phyloP scores from a whole-genome alignment of 2,888 invertebrate species.

The Plagodis pulveraria region DNA sequence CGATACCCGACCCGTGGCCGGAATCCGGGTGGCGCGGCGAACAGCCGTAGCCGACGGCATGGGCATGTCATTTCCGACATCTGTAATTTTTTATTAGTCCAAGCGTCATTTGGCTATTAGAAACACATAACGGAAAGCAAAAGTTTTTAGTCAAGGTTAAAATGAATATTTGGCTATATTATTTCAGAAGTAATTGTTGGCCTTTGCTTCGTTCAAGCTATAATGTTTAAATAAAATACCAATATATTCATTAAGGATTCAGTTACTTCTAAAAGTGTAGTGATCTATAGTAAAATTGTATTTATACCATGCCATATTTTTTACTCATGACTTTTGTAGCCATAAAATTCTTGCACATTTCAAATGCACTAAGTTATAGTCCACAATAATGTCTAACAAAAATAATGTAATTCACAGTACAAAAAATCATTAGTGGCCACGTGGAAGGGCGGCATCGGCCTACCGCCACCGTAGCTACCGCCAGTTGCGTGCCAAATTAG shows the following conservation, averaged over 20 bases:
- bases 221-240: no score
- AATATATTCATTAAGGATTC: no score
- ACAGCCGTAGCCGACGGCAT: constrained; percentile 41
- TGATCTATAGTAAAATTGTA: no score
- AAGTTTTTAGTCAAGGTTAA: no score
- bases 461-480: constrained; percentile 53
- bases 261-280: no score
- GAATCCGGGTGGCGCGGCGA: constrained; percentile 51
- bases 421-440: constrained; percentile 21
- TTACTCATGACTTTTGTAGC: no score
- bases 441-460: constrained; percentile 51
- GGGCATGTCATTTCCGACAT: constrained; percentile 54
- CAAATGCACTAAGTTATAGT: constrained; percentile 5
- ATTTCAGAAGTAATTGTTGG: no score
- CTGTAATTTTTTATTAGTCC: constrained; percentile 52
- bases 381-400: constrained; percentile 15
- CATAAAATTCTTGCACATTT: no score
- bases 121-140: constrained; percentile 22
- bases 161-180: no score
- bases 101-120: constrained; percentile 45
- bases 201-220: no score
- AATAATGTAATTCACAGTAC: constrained; percentile 20
- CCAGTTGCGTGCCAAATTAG: constrained; percentile 81
- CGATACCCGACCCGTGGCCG: constrained; percentile 58
- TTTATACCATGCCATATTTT: no score